Evolutionary conservation across 1,140 invertebrate genomes (phyloP).

Genomic region (Euglossa dilemma): DNA sequence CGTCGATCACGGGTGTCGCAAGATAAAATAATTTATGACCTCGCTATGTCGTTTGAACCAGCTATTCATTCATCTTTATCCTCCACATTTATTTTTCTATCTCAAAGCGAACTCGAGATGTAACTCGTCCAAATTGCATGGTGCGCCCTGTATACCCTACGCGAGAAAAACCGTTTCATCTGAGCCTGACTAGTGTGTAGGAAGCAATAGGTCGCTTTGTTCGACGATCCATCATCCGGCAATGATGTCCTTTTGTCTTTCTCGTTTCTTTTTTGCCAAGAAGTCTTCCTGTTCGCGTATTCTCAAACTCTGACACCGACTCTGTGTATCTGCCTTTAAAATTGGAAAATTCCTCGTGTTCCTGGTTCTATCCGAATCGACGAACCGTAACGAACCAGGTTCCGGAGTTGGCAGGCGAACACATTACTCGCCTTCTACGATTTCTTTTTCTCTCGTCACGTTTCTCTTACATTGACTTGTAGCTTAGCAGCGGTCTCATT

Average conservation of each 20-base stretch:
- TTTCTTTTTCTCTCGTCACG: background rate
- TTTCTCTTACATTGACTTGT: background rate
- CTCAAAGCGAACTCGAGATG: too few species aligned
- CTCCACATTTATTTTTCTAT: too few species aligned
- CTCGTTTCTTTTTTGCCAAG: background rate
- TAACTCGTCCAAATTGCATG: too few species aligned
- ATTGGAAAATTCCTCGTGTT: constrained; percentile 13
- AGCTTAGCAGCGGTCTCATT: background rate
- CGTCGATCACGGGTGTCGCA: too few species aligned
- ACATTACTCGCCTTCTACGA: background rate
- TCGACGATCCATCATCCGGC: constrained; percentile 1
- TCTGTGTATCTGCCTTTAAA: constrained; percentile 7
- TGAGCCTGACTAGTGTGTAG: background rate
- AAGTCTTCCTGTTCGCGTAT: background rate
- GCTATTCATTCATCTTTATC: too few species aligned
- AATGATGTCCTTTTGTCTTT: background rate
- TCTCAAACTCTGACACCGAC: background rate
- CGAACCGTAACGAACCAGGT: constrained; percentile 7
- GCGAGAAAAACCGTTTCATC: background rate
- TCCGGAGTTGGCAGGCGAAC: background rate
- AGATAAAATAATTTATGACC: too few species aligned
- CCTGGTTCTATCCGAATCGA: background rate
- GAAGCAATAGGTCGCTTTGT: background rate
- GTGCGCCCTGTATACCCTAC: too few species aligned
- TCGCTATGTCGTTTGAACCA: too few species aligned